A percentile compares a stretch with the other conserved stretches of the same genome.
Evolutionary conservation across 2,888 invertebrate species (phyloP).

Genomic region (Iselma pallidipennis): DNA sequence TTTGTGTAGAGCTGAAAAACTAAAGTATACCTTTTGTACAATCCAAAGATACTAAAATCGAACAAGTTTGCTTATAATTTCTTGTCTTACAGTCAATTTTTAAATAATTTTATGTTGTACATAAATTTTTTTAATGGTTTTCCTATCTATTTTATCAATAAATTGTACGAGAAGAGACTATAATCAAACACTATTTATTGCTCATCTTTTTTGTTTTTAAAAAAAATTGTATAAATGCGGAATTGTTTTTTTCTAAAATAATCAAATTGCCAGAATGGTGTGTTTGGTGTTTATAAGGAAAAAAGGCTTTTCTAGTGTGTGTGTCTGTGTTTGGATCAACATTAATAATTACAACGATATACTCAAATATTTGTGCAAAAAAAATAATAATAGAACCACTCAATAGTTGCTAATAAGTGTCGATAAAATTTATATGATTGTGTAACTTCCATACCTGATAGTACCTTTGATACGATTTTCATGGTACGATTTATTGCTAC

Average conservation of each 20-base stretch:
- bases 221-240: too few relatives aligned
- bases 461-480: conserved; percentile 21
- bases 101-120: conserved; percentile 33
- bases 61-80: conserved; percentile 18
- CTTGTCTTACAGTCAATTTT: conserved; percentile 2
- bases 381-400: conserved; percentile 34
- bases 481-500: conserved; percentile 20
- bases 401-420: conserved; percentile 38
- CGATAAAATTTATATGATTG: conserved; percentile 24
- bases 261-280: conserved; percentile 17
- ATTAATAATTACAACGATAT: conserved; percentile 48
- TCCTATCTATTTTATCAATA: conserved; percentile 26
- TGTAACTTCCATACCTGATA: conserved; percentile 25
- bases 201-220: conserved; percentile 29
- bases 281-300: conserved; percentile 18
- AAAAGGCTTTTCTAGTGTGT: conserved; percentile 40
- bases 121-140: conserved; percentile 26
- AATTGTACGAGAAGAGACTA: conserved; percentile 25
- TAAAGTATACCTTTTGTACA: conserved; percentile 54
- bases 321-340: conserved; percentile 38
- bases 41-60: conserved; percentile 52
- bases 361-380: conserved; percentile 47
- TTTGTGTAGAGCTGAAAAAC: conserved; percentile 33
- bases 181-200: conserved; percentile 21
- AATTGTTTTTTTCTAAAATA: too few relatives aligned